Conservation (phyloP, 30 jellyfish, hydroid and myxozoan genomes). For the Clytia hemisphaerica region DNA sequence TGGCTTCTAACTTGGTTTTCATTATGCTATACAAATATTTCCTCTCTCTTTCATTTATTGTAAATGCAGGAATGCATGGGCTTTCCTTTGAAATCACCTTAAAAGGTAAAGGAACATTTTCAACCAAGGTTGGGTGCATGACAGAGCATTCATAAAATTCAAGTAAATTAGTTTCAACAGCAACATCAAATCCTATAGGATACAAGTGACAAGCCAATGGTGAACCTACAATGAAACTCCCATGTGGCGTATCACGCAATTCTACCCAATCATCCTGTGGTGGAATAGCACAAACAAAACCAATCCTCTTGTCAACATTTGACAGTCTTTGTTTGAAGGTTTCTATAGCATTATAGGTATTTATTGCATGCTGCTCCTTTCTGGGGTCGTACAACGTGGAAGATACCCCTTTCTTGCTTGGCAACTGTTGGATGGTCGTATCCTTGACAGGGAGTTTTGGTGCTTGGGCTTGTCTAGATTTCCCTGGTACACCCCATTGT, state of each 20-base stretch:
- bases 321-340: constrained; percentile 16
- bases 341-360: too few species aligned
- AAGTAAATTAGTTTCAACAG: too few species aligned
- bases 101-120: too few species aligned
- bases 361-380: too few species aligned
- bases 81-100: too few species aligned
- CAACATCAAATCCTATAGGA: too few species aligned
- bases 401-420: constrained; percentile 32
- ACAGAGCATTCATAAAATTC: too few species aligned
- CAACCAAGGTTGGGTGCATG: too few species aligned
- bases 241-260: not conserved
- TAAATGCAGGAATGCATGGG: too few species aligned
- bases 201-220: constrained; percentile 31
- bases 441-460: constrained; percentile 38
- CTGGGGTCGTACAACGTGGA: constrained; percentile 28
- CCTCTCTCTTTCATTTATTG: too few species aligned
- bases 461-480: constrained; percentile 10
- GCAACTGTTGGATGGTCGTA: constrained; percentile 20
- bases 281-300: constrained; percentile 16
- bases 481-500: constrained; percentile 66
- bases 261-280: not conserved
- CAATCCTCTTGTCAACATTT: constrained; percentile 14
- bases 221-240: constrained; percentile 18
- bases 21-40: too few species aligned
- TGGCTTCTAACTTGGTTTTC: not conserved